phyloP scores from a whole-genome alignment of 1,140 invertebrate species.

The Neodiprion pinetum region DNA sequence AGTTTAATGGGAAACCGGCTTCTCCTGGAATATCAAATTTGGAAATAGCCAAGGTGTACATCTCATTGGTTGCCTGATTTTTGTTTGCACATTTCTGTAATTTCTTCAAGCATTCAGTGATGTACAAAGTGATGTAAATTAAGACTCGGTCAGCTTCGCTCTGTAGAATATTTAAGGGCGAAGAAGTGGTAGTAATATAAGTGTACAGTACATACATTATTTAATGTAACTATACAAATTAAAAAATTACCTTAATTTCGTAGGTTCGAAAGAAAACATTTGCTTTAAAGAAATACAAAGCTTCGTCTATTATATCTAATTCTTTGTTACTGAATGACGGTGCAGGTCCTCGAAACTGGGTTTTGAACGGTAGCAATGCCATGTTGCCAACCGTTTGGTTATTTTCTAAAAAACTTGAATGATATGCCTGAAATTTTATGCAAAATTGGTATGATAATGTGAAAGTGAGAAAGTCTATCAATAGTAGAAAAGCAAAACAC shows the following conservation, averaged over 20 bases:
- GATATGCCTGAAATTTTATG: conserved; percentile 80
- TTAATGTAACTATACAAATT: conserved; percentile 18
- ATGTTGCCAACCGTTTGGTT: conserved; percentile 89
- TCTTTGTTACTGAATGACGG: conserved; percentile 71
- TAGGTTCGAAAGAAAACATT: conserved; percentile 99
- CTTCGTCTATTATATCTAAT: conserved; percentile 97
- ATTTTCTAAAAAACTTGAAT: conserved; percentile 84
- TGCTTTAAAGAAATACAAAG: conserved; percentile 96
- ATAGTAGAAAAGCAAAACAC: too few relatives aligned
- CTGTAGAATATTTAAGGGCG: conserved; percentile 55
- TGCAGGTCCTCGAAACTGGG: conserved; percentile 88
- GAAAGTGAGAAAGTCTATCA: too few relatives aligned
- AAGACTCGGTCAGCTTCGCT: conserved; percentile 94
- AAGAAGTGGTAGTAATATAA: neutral
- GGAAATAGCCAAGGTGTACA: conserved; percentile 94
- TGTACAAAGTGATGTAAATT: conserved; percentile 98
- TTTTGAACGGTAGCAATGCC: conserved; percentile 87
- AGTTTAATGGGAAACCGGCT: conserved; percentile 94
- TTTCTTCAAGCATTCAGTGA: conserved; percentile 97
- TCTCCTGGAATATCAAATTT: conserved; percentile 98
- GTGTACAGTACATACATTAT: neutral
- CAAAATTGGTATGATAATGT: neutral
- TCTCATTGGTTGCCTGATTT: conserved; percentile 91
- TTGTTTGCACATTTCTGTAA: conserved; percentile 91
- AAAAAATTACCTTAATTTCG: conserved; percentile 86